A percentile compares a stretch with the other conserved stretches of the same genome.
Conservation (phyloP, 2,113 vertebrate genomes). For the Misgurnus anguillicaudatus region DNA sequence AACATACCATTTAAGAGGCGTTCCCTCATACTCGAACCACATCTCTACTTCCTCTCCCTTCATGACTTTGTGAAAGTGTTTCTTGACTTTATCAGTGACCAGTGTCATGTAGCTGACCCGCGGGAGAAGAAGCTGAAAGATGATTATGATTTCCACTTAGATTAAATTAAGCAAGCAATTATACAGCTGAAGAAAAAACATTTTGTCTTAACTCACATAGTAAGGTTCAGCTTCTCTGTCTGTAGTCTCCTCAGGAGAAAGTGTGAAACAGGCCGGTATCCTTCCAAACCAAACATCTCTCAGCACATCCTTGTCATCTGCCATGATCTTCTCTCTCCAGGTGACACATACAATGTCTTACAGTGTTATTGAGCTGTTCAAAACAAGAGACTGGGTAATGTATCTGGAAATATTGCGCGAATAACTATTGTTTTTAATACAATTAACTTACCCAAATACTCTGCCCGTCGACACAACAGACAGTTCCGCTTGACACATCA, state of each 20-base stretch:
- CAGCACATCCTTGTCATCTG: constrained; percentile 99
- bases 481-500: background rate
- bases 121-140: constrained; percentile 89
- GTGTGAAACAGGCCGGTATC: constrained; percentile 93
- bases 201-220: constrained; percentile 83
- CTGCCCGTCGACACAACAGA: background rate
- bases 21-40: constrained; percentile 98
- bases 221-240: constrained; percentile 96
- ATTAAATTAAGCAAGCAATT: background rate
- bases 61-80: constrained; percentile 96
- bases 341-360: constrained; percentile 81
- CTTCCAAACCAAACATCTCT: constrained; percentile 97
- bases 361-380: constrained; percentile 26
- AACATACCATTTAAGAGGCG: constrained; percentile 94
- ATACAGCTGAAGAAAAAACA: background rate
- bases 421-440: background rate
- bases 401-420: background rate
- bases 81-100: constrained; percentile 98
- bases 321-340: constrained; percentile 83
- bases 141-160: constrained; percentile 45
- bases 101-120: constrained; percentile 95
- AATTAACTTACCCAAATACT: background rate
- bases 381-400: background rate
- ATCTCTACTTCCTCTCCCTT: constrained; percentile 90
- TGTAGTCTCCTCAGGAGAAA: constrained; percentile 93